These are phyloP conservation scores for Nannoperca australis DNA, from an alignment of 2,797 vertebrate genomes.

Conservation along the genomic window DNA sequence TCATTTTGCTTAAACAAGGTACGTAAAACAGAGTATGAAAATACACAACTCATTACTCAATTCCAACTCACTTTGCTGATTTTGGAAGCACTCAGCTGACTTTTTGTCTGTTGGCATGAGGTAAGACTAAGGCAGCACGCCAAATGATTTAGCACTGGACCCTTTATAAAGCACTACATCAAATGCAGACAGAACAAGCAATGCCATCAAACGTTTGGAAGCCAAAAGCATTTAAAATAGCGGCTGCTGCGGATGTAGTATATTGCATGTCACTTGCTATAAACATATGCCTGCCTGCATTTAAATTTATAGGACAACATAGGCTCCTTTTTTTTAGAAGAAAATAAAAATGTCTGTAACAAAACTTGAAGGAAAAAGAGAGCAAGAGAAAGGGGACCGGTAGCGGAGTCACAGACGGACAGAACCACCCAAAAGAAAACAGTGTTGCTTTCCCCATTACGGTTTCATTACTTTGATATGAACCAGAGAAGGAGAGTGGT, in stretches of 20 bases:
- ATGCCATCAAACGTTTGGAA: slow-evolving; percentile 10
- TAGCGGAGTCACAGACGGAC: slow-evolving; percentile 67
- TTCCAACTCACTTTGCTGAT: slow-evolving; percentile 30
- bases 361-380: slow-evolving; percentile 24
- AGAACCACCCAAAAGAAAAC: slow-evolving; percentile 79
- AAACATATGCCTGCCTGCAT: slow-evolving; percentile 28
- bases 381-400: slow-evolving; percentile 15
- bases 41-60: slow-evolving; percentile 42
- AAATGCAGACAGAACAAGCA: slow-evolving; percentile 53
- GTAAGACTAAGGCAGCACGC: slow-evolving; percentile 53
- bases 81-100: slow-evolving; percentile 30
- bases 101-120: slow-evolving; percentile 52
- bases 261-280: slow-evolving; percentile 22
- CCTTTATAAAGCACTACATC: slow-evolving; percentile 49
- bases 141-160: slow-evolving; percentile 53
- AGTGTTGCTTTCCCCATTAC: slow-evolving; percentile 73
- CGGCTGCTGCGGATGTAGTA: slow-evolving; percentile 16
- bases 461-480: slow-evolving; percentile 63
- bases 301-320: slow-evolving; percentile 18
- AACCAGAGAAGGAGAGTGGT: slow-evolving; percentile 64
- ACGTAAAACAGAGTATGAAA: slow-evolving; percentile 40
- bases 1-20: slow-evolving; percentile 41
- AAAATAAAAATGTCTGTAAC: slow-evolving; percentile 30
- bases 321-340: not conserved
- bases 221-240: slow-evolving; percentile 27